Evolutionary conservation across 2,888 invertebrate species (phyloP).

Genomic region (Stictocephala bisonia): DNA sequence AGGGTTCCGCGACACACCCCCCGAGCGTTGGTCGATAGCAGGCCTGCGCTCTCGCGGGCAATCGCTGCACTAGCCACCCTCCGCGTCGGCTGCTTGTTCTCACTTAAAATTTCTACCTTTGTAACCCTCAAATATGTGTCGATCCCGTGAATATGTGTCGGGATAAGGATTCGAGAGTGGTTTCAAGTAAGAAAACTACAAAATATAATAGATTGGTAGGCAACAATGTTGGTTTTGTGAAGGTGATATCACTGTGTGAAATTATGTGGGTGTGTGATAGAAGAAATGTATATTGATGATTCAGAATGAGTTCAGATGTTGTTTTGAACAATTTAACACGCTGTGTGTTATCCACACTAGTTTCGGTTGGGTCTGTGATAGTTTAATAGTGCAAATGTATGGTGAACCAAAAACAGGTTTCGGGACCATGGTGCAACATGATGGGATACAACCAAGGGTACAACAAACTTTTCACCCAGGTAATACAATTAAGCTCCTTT

Average conservation of each 20-base stretch:
- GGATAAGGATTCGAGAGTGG: too few relatives aligned
- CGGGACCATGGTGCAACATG: slow-evolving; percentile 74
- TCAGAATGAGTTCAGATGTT: slow-evolving; percentile 36
- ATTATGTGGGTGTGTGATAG: background rate
- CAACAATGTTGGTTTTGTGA: background rate
- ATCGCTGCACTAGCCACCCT: background rate
- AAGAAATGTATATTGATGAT: background rate
- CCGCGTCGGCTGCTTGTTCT: slow-evolving; percentile 9
- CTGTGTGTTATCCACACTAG: too few relatives aligned
- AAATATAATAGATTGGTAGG: too few relatives aligned
- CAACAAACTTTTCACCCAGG: slow-evolving; percentile 88
- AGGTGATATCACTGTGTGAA: background rate
- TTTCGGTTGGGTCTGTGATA: background rate
- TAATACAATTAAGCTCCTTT: slow-evolving; percentile 62
- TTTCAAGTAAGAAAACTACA: too few relatives aligned
- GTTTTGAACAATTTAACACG: background rate
- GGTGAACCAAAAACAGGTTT: slow-evolving; percentile 64
- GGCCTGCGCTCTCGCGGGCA: slow-evolving; percentile 19
- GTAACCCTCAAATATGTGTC: too few relatives aligned
- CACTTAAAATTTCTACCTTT: background rate
- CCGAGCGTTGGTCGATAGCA: background rate
- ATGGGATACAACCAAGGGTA: slow-evolving; percentile 84
- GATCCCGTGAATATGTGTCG: too few relatives aligned
- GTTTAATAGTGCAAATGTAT: slow-evolving; percentile 55
- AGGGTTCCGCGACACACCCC: slow-evolving; percentile 4